These are phyloP conservation scores for Folsomia manolachei DNA, from an alignment of 2,888 invertebrate species.

Conservation along the genomic window DNA sequence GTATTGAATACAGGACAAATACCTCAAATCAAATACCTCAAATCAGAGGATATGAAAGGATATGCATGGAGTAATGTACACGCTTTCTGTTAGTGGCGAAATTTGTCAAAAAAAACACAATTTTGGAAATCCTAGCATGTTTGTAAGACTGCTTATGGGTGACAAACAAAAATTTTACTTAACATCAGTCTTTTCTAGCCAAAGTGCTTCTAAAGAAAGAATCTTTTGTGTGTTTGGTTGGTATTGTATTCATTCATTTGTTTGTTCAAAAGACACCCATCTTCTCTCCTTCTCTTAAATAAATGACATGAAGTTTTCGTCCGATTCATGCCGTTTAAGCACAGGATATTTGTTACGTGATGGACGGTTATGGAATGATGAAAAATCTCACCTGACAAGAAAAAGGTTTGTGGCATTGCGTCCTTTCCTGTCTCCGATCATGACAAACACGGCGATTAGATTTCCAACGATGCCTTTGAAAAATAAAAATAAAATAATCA, in stretches of 20 bases:
- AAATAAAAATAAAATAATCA: neutral
- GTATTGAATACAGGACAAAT: too few relatives aligned
- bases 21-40: too few relatives aligned
- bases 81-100: too few relatives aligned
- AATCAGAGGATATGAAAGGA: too few relatives aligned
- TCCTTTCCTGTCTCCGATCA: conserved; percentile 54
- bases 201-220: neutral
- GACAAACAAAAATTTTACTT: too few relatives aligned
- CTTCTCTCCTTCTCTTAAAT: neutral
- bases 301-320: too few relatives aligned
- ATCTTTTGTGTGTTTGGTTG: neutral
- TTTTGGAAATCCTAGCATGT: too few relatives aligned
- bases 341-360: neutral
- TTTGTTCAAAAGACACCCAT: neutral
- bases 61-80: too few relatives aligned
- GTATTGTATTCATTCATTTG: conserved; percentile 4
- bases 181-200: neutral
- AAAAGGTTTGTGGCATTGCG: conserved; percentile 53
- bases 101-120: too few relatives aligned
- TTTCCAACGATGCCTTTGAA: conserved; percentile 54
- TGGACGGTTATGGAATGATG: too few relatives aligned
- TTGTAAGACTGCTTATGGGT: too few relatives aligned
- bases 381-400: conserved; percentile 46
- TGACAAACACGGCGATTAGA: conserved; percentile 55
- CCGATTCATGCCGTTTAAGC: too few relatives aligned